A percentile compares a stretch with the other conserved stretches of the same genome.
phyloP scores from a whole-genome alignment of 1,140 invertebrate genomes.

The Drosophila trapezifrons region DNA sequence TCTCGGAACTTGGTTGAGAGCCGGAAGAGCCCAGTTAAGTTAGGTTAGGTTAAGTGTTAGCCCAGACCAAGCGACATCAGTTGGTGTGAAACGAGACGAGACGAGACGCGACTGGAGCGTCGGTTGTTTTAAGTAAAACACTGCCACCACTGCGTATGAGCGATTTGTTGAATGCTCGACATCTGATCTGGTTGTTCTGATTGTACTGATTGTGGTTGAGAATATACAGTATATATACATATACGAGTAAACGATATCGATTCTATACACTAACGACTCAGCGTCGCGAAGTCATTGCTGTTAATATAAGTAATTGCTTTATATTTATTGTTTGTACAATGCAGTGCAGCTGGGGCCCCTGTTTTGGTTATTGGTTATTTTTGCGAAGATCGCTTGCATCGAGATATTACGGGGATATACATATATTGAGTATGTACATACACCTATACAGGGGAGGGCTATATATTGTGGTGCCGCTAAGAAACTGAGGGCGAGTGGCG shows the following conservation, averaged over 20 bases:
- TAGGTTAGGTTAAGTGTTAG: constrained; percentile 9
- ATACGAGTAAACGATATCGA: constrained; percentile 44
- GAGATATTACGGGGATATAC: constrained; percentile 22
- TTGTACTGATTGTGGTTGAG: constrained; percentile 41
- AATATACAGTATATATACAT: constrained; percentile 60
- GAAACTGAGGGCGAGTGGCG: constrained; percentile 20
- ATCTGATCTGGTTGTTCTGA: constrained; percentile 68
- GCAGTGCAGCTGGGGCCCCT: constrained; percentile 43
- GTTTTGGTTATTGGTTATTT: too few species aligned
- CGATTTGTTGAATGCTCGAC: constrained; percentile 61
- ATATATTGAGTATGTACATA: constrained; percentile 26
- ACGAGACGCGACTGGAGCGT: constrained; percentile 41
- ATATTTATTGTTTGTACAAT: constrained; percentile 53
- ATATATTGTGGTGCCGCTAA: constrained; percentile 54
- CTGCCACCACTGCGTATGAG: constrained; percentile 84
- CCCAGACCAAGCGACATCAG: constrained; percentile 52
- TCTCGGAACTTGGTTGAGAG: constrained; percentile 5
- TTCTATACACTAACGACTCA: constrained; percentile 66
- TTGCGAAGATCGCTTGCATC: constrained; percentile 27
- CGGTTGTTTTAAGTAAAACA: constrained; percentile 83
- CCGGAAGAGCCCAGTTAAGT: constrained; percentile 11
- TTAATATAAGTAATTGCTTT: constrained; percentile 30
- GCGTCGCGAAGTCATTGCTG: constrained; percentile 42
- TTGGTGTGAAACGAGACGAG: constrained; percentile 42
- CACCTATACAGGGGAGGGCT: constrained; percentile 7